Evolutionary conservation across 1,140 invertebrate species (phyloP), one percentile per base, ranked within the genome.

Genomic region (Hermetia illucens): DNA sequence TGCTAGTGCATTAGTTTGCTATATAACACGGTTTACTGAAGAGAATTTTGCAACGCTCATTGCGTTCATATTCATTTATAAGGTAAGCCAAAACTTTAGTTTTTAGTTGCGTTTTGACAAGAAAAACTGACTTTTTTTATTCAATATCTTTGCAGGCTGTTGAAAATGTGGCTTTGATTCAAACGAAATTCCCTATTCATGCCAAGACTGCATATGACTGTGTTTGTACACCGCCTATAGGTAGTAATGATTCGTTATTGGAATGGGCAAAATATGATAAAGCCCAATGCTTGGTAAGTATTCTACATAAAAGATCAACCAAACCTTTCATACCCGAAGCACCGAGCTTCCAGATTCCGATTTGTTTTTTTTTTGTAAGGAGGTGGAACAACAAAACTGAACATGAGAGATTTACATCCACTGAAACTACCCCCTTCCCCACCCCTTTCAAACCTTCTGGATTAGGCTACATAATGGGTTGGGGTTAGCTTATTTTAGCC

Each of bases 11-110:
- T 71, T 97, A 38, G 94, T 98, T n/a, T 96, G 92, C 55, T 98
- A 93, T 58, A 98, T 99, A 42, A 98, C 95, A 4, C 78, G 95
- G 48, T 98, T 98, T 60, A 98, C 95, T 0, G 95, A 98, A 67
- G 95, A 99, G 67, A 96, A 94, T 59, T 99, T 99, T 64, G 95
- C 95, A 15, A 92, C 90, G 1, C 68, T 99, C 5, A 98, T 99
- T 52, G 94, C 94, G 2, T 84, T 98, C 45, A 98, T 99, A 54
- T 99, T 98, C 64, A 95, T 98, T 56, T 92, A 90, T 58, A 96
- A 98, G 74, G 90, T 93, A 58, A 62, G 41, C 36, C 18, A 12
- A 15, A 25, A 25, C 24, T 25, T n/a, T 25, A 6, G 24, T 8
- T 25, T 6, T 6, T 25, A 25, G 6, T 25, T 6, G n/a, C 6